Evolutionary conservation across 2,113 vertebrate species (phyloP).

Genomic region (Chlorodrepanis virens): DNA sequence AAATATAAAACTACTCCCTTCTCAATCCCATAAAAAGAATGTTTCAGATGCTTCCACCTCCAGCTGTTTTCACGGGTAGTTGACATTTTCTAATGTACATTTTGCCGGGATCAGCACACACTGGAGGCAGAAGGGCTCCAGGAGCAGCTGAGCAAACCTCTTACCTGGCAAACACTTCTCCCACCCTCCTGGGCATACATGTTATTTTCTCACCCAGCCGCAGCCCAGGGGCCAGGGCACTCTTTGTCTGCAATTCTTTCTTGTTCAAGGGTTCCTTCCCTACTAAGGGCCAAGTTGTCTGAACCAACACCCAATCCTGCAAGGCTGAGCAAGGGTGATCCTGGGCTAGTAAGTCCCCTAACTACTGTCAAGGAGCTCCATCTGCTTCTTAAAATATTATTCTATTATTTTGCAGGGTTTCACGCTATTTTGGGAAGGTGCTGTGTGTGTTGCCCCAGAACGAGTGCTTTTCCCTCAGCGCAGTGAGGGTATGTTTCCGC

Average conservation of each 20-base stretch:
- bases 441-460: fast-evolving
- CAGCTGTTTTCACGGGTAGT: not conserved
- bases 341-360: fast-evolving
- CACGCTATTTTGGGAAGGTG: fast-evolving
- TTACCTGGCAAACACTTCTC: not conserved
- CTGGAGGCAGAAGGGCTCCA: fast-evolving
- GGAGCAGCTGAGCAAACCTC: not conserved
- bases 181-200: not conserved
- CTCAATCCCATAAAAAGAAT: not conserved
- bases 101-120: too few species aligned
- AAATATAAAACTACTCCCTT: not conserved
- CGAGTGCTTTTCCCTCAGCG: fast-evolving
- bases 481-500: fast-evolving
- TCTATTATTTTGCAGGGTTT: not conserved
- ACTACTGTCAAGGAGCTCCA: fast-evolving
- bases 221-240: fast-evolving
- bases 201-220: fast-evolving
- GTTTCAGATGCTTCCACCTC: not conserved
- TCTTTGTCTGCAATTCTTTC: not conserved
- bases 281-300: fast-evolving
- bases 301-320: fast-evolving
- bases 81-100: too few species aligned
- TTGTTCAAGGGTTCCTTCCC: not conserved
- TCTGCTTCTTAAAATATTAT: not conserved
- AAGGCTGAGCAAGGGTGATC: too few species aligned